Conservation (phyloP, 2,888 invertebrate genomes). For the Biston betularia region DNA sequence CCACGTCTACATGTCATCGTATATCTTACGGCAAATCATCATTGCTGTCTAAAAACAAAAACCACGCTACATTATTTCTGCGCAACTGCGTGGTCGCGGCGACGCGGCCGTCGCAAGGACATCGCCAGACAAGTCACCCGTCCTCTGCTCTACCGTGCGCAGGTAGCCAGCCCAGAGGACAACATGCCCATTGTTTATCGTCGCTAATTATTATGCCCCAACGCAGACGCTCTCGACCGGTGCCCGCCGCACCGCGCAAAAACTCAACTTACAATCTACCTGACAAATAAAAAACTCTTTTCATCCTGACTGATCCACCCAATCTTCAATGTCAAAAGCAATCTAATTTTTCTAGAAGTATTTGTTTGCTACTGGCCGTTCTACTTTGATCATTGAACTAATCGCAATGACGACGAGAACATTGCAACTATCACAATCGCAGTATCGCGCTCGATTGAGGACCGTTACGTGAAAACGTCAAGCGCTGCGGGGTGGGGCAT, state of each 20-base stretch:
- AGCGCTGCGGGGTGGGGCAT: slow-evolving; percentile 78
- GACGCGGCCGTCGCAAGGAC: slow-evolving; percentile 69
- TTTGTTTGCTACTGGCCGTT: slow-evolving; percentile 51
- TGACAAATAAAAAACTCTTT: slow-evolving; percentile 54
- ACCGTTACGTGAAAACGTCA: slow-evolving; percentile 85
- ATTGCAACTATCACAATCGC: slow-evolving; percentile 76
- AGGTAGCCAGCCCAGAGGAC: slow-evolving; percentile 83
- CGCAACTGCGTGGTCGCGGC: slow-evolving; percentile 56
- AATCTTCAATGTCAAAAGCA: slow-evolving; percentile 38
- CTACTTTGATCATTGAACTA: slow-evolving; percentile 63
- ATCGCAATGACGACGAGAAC: slow-evolving; percentile 62
- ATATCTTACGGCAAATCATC: slow-evolving; percentile 2
- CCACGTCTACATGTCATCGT: neutral
- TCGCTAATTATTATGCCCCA: slow-evolving; percentile 83
- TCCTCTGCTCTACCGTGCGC: slow-evolving; percentile 83
- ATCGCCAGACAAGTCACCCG: slow-evolving; percentile 76
- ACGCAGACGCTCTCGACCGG: slow-evolving; percentile 70
- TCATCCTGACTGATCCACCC: slow-evolving; percentile 34
- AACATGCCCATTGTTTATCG: slow-evolving; percentile 84
- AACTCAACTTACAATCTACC: slow-evolving; percentile 68
- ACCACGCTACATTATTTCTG: slow-evolving; percentile 25
- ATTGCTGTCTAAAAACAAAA: slow-evolving; percentile 7
- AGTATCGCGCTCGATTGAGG: slow-evolving; percentile 85
- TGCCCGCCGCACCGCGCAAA: slow-evolving; percentile 67
- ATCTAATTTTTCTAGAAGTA: slow-evolving; percentile 39